Evolutionary conservation across 2,888 invertebrate species (phyloP).

Genomic region (Drosophila anomelani): DNA sequence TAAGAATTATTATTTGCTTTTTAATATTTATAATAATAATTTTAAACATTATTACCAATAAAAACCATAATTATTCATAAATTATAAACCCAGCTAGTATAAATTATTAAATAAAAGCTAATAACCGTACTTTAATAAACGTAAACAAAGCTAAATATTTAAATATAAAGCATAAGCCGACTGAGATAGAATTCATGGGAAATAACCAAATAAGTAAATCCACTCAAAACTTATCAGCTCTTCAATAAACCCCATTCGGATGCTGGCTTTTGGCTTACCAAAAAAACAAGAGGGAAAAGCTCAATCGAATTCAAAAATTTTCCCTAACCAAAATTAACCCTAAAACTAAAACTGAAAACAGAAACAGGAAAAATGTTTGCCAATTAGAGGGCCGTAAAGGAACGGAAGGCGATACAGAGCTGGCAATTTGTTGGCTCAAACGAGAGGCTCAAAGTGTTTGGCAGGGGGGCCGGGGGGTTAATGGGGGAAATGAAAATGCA

Average conservation of each 20-base stretch:
- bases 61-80: neutral
- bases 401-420: neutral
- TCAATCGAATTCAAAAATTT: slow-evolving; percentile 13
- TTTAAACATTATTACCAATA: no score
- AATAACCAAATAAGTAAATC: neutral
- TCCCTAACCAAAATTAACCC: slow-evolving; percentile 14
- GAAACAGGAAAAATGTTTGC: slow-evolving; percentile 26
- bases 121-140: no score
- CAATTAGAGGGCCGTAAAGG: slow-evolving; percentile 24
- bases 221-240: slow-evolving; percentile 18
- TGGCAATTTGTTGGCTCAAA: slow-evolving; percentile 32
- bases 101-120: no score
- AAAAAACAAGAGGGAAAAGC: neutral
- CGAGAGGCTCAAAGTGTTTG: slow-evolving; percentile 9
- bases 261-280: neutral
- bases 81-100: no score
- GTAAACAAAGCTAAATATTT: neutral
- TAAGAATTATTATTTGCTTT: neutral
- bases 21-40: no score
- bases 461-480: neutral
- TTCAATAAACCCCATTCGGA: neutral
- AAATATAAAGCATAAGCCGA: neutral
- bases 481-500: slow-evolving; percentile 8
- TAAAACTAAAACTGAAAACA: slow-evolving; percentile 19
- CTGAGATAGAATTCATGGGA: neutral